Base-by-base conservation (phyloP, 2,113 vertebrate genomes). In the Scomber colias region DNA sequence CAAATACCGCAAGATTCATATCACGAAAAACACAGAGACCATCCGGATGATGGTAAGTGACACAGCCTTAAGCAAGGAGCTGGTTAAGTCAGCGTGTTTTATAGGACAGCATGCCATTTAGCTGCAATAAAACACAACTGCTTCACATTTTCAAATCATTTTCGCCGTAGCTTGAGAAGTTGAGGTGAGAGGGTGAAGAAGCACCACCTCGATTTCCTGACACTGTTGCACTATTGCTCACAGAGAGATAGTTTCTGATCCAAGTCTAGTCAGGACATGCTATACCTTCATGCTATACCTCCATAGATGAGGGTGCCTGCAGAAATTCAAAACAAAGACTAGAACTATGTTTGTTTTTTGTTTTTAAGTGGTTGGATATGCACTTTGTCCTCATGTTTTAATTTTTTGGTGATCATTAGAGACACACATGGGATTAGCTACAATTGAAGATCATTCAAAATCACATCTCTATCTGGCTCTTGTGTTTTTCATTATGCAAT, bases 1-100 rank as follows among this genome's bases (percentile, higher is more conserved):
- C 97, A 96, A 91, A 93, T 95, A 85, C 89, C 91, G 8, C 97
- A 96, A 93, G 98, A 99, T 87, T 93, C 96, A 67, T 99, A 98
- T 92, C 98, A 99, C 35, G 97, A 99, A 93, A 98, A 99, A 94
- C 95, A 96, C 96, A 96, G 97, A 96, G 97, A 98, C 44, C 97
- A 97, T 90, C 75, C 91, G 0, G 98, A 99, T 24, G 97, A 99
- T 76, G 97, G 98, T 99, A 95, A 98, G 95, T 92, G 79, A 85
- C 70, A 49, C 45, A 21, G 35, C 49, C 64, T 54, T 27, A 3
- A 73, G 81, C 66, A n/a, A 51, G 31, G 31, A 62, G 35, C 61
- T 77, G 3, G 21, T 78, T 78, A 72, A 66, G 77, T 78, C 71
- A 31, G 73, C 68, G 13, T 48, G 54, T 31, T 60, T 76, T 77